These are phyloP conservation scores for Apostichopus leukothele DNA, from an alignment of 53 echinoderm and acorn worm species.

Conservation along the genomic window DNA sequence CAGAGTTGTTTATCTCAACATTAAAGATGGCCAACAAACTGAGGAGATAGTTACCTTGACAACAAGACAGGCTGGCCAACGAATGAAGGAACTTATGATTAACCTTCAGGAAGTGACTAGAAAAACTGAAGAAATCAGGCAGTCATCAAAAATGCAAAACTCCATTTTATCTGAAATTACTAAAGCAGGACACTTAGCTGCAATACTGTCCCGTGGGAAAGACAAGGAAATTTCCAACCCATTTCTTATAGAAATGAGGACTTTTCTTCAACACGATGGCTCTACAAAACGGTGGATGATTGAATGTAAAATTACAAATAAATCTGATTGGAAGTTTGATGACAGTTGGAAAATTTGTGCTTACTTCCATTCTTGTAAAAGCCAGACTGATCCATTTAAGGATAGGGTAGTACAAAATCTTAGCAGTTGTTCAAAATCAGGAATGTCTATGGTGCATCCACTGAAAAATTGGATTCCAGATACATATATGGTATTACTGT, in stretches of 20 bases:
- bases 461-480: conserved; percentile 62
- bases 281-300: conserved; percentile 24
- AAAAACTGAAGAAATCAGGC: not conserved
- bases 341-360: conserved; percentile 69
- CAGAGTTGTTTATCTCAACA: conserved; percentile 49
- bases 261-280: conserved; percentile 44
- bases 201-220: not conserved
- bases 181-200: conserved; percentile 68
- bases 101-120: conserved; percentile 57
- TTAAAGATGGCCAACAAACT: conserved; percentile 22
- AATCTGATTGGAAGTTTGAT: conserved; percentile 60
- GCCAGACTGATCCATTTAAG: not conserved
- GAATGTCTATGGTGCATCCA: not conserved
- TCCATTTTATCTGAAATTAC: conserved; percentile 59
- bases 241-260: not conserved
- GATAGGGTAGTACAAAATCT: conserved; percentile 20
- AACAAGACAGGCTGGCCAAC: conserved; percentile 66
- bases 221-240: not conserved
- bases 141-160: conserved; percentile 64
- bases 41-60: conserved; percentile 42
- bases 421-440: conserved; percentile 35
- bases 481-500: conserved; percentile 31
- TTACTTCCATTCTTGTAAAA: conserved; percentile 1
- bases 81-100: conserved; percentile 69
- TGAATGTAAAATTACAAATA: conserved; percentile 69